Percentiles rank a stretch among this genome's conserved stretches.
Evolutionary conservation across 2,888 invertebrate genomes (phyloP).

Genomic region (Xestobium rufovillosum): DNA sequence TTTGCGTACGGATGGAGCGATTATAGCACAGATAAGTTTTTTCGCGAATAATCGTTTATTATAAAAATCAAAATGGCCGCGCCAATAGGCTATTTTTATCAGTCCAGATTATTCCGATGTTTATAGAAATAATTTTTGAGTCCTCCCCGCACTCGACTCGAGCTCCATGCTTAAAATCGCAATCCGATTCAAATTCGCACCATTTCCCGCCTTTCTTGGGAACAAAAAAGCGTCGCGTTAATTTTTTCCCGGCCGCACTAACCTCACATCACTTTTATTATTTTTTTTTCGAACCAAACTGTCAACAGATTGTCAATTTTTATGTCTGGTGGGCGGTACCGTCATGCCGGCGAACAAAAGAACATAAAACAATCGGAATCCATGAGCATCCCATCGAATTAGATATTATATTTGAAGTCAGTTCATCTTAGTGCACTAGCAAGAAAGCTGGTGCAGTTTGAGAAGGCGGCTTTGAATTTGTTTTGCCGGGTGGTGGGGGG

Average conservation of each 20-base stretch:
- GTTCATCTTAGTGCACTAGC: slow-evolving; percentile 37
- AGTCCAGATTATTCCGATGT: slow-evolving; percentile 29
- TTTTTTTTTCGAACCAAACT: slow-evolving; percentile 7
- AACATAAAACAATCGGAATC: too few relatives aligned
- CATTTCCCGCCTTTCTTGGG: slow-evolving; percentile 4
- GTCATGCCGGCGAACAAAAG: too few relatives aligned
- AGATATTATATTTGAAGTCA: slow-evolving; percentile 39
- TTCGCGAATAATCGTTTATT: slow-evolving; percentile 5
- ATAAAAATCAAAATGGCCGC: slow-evolving; percentile 40
- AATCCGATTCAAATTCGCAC: too few relatives aligned
- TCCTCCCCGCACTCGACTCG: slow-evolving; percentile 3
- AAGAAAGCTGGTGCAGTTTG: slow-evolving; percentile 30
- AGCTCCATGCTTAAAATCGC: too few relatives aligned
- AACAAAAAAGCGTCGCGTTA: too few relatives aligned
- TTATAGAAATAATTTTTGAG: slow-evolving; percentile 29
- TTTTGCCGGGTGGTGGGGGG: slow-evolving; percentile 26
- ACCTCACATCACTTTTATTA: slow-evolving; percentile 5
- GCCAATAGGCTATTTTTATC: slow-evolving; percentile 44
- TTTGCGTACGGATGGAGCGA: slow-evolving; percentile 1
- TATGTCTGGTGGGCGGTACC: too few relatives aligned
- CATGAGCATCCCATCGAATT: too few relatives aligned
- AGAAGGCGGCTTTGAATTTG: slow-evolving; percentile 24
- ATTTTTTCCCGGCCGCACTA: slow-evolving; percentile 2
- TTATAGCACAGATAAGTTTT: neutral
- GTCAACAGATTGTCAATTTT: too few relatives aligned